Percentiles rank a stretch among this genome's conserved stretches.
phyloP scores from a whole-genome alignment of 2,888 invertebrate species.

The Epinotia demarniana region DNA sequence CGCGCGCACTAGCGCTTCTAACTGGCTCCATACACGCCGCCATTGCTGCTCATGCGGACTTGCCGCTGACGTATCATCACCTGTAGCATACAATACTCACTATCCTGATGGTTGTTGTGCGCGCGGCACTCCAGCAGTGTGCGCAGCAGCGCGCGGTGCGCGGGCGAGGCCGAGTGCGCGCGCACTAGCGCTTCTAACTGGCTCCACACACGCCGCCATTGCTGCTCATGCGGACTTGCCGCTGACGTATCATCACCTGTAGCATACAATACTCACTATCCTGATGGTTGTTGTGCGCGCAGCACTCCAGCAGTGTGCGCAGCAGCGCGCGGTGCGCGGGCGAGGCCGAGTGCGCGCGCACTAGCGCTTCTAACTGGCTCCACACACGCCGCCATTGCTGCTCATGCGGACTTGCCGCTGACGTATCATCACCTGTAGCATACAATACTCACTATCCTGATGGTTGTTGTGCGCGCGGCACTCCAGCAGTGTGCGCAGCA shows the following conservation, averaged over 20 bases:
- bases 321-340: conserved; percentile 91
- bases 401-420: too few relatives aligned
- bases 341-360: conserved; percentile 90
- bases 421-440: too few relatives aligned
- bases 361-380: conserved; percentile 93
- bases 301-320: conserved; percentile 92
- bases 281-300: conserved; percentile 72
- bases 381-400: conserved; percentile 94
- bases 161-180: conserved; percentile 90
- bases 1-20: conserved; percentile 93
- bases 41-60: conserved; percentile 94
- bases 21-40: conserved; percentile 94
- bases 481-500: conserved; percentile 92
- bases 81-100: conserved; percentile 51
- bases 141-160: conserved; percentile 91
- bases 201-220: conserved; percentile 95
- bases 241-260: background rate
- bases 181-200: conserved; percentile 91
- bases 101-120: conserved; percentile 68
- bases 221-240: conserved; percentile 90
- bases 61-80: background rate
- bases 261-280: conserved; percentile 58
- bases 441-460: too few relatives aligned
- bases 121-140: conserved; percentile 91
- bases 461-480: conserved; percentile 82